These are phyloP conservation scores for Calliphora vicina DNA, from an alignment of 1,140 invertebrate species.

Conservation along the genomic window DNA sequence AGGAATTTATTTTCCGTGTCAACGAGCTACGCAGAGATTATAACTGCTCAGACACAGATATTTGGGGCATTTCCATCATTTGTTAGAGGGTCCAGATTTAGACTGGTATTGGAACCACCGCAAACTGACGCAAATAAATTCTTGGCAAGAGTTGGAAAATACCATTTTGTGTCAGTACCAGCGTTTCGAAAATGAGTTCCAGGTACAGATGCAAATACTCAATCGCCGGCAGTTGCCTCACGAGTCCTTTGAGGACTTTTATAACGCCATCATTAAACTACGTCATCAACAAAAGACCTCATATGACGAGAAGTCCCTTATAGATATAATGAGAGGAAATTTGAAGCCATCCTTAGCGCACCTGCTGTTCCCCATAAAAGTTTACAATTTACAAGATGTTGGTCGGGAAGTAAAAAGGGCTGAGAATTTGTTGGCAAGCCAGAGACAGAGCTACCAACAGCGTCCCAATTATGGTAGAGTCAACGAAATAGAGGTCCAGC, in stretches of 20 bases:
- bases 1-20: neutral
- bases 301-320: neutral
- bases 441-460: neutral
- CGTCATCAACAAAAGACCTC: neutral
- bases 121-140: neutral
- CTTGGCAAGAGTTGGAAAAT: neutral
- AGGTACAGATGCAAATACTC: neutral
- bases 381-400: neutral
- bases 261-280: neutral
- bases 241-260: neutral
- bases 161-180: neutral
- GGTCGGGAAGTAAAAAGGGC: neutral
- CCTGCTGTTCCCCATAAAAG: neutral
- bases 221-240: neutral
- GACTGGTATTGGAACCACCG: neutral
- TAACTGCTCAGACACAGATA: neutral
- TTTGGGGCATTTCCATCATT: neutral
- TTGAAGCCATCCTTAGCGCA: neutral
- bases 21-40: neutral
- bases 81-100: neutral
- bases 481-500: neutral
- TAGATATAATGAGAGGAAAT: slow-evolving; percentile 5
- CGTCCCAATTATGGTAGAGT: neutral
- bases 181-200: neutral
- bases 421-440: neutral